Base-by-base conservation (phyloP, 2,888 invertebrate genomes). In the Zhuqinia jingwanae region DNA sequence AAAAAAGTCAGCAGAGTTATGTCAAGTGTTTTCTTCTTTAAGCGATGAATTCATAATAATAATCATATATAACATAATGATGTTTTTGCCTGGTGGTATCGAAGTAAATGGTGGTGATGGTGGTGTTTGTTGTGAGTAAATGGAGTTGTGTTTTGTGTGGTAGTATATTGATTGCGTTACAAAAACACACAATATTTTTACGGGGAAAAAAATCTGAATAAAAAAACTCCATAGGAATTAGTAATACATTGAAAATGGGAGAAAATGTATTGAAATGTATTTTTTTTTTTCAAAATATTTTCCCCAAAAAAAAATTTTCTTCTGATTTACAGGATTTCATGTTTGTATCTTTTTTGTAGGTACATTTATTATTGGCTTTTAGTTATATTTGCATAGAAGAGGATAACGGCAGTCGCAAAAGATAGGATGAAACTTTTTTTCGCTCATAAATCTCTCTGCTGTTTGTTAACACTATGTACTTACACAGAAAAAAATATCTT, bases 391-490 rank as follows among this genome's bases (percentile, higher is more conserved):
- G 11, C 27, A 63, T 17, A 30, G 17, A 15, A 3, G 8, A 36
- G 15, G 6, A 79, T 36, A 36, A 36, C 79, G 27, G 79, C 63
- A 73, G 80, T 56, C 36, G 58, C 36, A 63, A 53, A 47, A 56
- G 36, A 36, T 17, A 25, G 47, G 45, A 17, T 58, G 30, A n/a
- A 75, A 75, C 83, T 63, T 50, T 47, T n/a, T 63, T 50, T 47
- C 10, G 83, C 60, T 45, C 53, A 77, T 84, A 84, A 84, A 84
- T 84, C 84, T 84, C 68, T 47, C 65, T 17, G 70, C 65, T 77
- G 84, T 84, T 84, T 84, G 84, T 84, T 84, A 84, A 84, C 84
- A 84, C 84, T 68, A 53, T 80, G 83, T 83, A 65, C 36, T 76
- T 83, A 83, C 76, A 83, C 63, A 75, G 75, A 82, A n/a, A n/a